Conservation (phyloP, 2,797 vertebrate species). For the Gymnothorax reevesii region DNA sequence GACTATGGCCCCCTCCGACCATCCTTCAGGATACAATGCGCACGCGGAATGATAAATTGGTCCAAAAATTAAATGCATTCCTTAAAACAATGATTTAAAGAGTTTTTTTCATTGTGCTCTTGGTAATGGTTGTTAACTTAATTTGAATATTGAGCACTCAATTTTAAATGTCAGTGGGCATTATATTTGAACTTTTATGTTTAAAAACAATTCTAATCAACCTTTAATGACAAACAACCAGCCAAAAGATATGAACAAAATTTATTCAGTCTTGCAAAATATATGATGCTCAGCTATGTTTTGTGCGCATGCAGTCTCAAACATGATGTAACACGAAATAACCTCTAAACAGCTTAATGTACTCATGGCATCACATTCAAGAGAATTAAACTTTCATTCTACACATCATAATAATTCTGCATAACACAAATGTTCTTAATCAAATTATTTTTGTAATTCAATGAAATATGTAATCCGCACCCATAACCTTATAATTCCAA, state of each 20-base stretch:
- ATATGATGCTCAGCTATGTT: neutral
- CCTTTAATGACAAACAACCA: neutral
- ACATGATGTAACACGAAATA: neutral
- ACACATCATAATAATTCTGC: neutral
- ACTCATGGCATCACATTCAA: neutral
- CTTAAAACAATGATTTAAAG: too few relatives aligned
- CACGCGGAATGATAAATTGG: neutral
- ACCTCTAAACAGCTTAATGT: neutral
- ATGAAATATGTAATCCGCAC: neutral
- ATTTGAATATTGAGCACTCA: neutral
- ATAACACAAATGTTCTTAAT: neutral
- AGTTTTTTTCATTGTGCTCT: too few relatives aligned
- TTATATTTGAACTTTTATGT: neutral
- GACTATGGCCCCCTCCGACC: neutral
- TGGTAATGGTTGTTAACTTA: neutral
- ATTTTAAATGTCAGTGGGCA: neutral
- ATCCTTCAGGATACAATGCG: neutral
- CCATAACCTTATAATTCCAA: neutral
- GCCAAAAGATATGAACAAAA: neutral
- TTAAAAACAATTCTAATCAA: neutral
- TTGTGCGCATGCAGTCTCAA: constrained; percentile 8
- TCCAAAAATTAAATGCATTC: neutral
- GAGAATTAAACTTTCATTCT: neutral
- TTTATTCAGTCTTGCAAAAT: constrained; percentile 20
- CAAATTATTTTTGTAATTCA: neutral